Evolutionary conservation across 2,888 invertebrate species (phyloP), one percentile per base, ranked within the genome.

Genomic region (Bursaphelenchus okinawaensis): DNA sequence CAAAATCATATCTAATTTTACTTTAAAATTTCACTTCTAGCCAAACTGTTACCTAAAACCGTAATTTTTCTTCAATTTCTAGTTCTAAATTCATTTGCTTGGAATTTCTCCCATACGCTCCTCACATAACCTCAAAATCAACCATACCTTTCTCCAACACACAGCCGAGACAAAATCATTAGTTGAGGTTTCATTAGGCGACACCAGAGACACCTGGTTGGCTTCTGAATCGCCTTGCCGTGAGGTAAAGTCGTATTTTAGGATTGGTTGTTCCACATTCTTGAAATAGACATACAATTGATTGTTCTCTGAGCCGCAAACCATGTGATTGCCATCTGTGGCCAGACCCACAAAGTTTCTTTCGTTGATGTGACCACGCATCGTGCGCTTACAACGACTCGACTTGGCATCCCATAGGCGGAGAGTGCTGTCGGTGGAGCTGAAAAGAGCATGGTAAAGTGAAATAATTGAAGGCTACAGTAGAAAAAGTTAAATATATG

Each of bases 81-180:
- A n/a, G n/a, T n/a, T n/a, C n/a, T n/a, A n/a, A n/a, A n/a, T n/a
- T n/a, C n/a, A n/a, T n/a, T n/a, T n/a, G n/a, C n/a, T n/a, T n/a
- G n/a, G n/a, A n/a, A n/a, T n/a, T n/a, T n/a, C n/a, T n/a, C n/a
- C n/a, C n/a, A n/a, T n/a, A n/a, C n/a, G n/a, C n/a, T n/a, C n/a
- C n/a, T 40, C 40, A 40, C 9, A 40, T 40, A 40, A 12, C 40
- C 40, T 9, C 40, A 40, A 40, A 40, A 12, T 19, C 26, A 12
- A 22, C 74, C 81, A 81, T 74, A 85, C 85, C 61, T 84, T 89
- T 71, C 90, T 87, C 93, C 93, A 94, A 82, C 92, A 92, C 7
- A 94, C 93, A 0, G 93, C 93, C 16, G 93, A 93, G 57, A 94
- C 93, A 86, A 93, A 93, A 85, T 93, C 93, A 73, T 90, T 90